These are phyloP conservation scores for Cheilosia vernalis DNA, from an alignment of 2,888 invertebrate species.

Conservation along the genomic window DNA sequence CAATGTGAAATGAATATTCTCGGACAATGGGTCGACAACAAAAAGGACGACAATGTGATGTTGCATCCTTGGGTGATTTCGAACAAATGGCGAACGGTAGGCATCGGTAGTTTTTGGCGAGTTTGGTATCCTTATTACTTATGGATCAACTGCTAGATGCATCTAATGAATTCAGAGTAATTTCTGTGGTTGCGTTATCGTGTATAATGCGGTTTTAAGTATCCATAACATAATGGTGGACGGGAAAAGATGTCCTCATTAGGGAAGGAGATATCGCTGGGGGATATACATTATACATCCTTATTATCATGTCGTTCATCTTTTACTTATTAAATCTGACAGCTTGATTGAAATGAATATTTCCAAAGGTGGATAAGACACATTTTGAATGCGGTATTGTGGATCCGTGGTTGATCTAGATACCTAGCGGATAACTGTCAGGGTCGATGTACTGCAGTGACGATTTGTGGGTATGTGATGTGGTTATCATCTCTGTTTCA, in stretches of 20 bases:
- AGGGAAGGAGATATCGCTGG: neutral
- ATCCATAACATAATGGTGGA: constrained; percentile 6
- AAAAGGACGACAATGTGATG: constrained; percentile 28
- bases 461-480: too few species aligned
- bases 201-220: constrained; percentile 42
- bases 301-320: constrained; percentile 38
- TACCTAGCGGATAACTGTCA: constrained; percentile 15
- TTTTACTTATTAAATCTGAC: constrained; percentile 42
- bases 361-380: neutral
- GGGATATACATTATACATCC: constrained; percentile 5
- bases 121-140: constrained; percentile 18
- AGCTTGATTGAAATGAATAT: constrained; percentile 44
- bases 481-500: too few species aligned
- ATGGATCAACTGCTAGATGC: constrained; percentile 39
- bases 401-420: neutral
- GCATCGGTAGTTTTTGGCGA: constrained; percentile 32
- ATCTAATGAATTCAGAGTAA: constrained; percentile 45
- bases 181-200: constrained; percentile 50
- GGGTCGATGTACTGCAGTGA: neutral
- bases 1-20: constrained; percentile 54
- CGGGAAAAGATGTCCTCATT: constrained; percentile 51
- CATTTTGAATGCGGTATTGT: neutral
- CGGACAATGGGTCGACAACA: constrained; percentile 28
- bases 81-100: constrained; percentile 45
- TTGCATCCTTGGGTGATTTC: constrained; percentile 41